Conservation (phyloP, 2,888 invertebrate species). For the Drosophila maculinotata region DNA sequence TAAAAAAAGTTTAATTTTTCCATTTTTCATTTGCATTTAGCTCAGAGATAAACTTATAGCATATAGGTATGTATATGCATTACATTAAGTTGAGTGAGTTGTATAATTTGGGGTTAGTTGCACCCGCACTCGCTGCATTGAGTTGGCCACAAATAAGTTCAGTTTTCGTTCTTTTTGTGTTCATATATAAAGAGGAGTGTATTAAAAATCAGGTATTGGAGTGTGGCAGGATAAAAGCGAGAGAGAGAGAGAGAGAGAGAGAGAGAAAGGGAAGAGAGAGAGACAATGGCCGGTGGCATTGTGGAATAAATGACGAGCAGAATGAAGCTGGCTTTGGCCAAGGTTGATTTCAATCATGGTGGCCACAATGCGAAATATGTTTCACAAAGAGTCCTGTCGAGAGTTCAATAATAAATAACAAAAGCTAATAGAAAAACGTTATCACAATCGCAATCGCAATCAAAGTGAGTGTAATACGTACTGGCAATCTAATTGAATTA, state of each 20-base stretch:
- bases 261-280: not conserved
- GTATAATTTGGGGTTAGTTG: not conserved
- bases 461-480: not conserved
- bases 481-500: not conserved
- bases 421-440: slow-evolving; percentile 14
- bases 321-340: slow-evolving; percentile 14
- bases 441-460: slow-evolving; percentile 17
- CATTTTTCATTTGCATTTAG: no score
- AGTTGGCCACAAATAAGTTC: not conserved
- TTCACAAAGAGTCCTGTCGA: slow-evolving; percentile 2
- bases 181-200: not conserved
- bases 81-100: not conserved
- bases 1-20: no score
- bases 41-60: no score
- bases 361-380: slow-evolving; percentile 35
- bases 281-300: not conserved
- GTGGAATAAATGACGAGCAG: no score
- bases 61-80: not conserved
- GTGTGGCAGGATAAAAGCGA: not conserved
- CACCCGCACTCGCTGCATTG: no score
- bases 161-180: not conserved
- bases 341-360: slow-evolving; percentile 48
- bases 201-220: not conserved
- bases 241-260: not conserved
- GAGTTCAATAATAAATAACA: not conserved